Evolutionary conservation across 2,797 vertebrate genomes (phyloP).

Genomic region (Hippocampus kuda): DNA sequence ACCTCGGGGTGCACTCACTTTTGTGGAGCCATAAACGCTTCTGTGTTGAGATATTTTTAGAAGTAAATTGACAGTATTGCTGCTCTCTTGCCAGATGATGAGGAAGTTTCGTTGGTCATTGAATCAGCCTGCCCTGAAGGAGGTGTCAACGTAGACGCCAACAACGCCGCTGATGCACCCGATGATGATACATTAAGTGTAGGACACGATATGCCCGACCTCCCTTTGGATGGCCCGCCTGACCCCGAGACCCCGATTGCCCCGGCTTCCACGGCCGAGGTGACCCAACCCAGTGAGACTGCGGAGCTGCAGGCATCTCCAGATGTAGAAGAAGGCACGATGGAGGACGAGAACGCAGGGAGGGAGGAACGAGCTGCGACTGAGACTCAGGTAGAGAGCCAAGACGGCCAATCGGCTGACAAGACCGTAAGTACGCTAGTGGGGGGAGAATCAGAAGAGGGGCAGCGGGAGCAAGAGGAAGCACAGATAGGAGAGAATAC

Average conservation of each 20-base stretch:
- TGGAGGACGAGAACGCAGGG: conserved; percentile 53
- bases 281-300: conserved; percentile 37
- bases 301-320: conserved; percentile 44
- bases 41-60: too few species aligned
- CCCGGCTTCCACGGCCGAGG: conserved; percentile 22
- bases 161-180: conserved; percentile 23
- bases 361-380: conserved; percentile 45
- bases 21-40: not conserved
- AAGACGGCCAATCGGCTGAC: conserved; percentile 42
- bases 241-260: conserved; percentile 12
- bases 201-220: conserved; percentile 67
- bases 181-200: conserved; percentile 63
- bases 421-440: conserved; percentile 29
- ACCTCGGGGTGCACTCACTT: not conserved
- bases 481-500: conserved; percentile 33
- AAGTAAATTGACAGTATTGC: not conserved
- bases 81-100: conserved; percentile 74
- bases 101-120: conserved; percentile 80
- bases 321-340: conserved; percentile 19
- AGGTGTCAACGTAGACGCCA: conserved; percentile 53
- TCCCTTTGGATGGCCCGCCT: conserved; percentile 48
- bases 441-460: conserved; percentile 39
- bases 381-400: conserved; percentile 45
- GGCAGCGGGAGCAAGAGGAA: conserved; percentile 43
- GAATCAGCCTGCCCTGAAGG: conserved; percentile 65